phyloP scores from a whole-genome alignment of 1,140 invertebrate genomes.

The Pachypsylla venusta region DNA sequence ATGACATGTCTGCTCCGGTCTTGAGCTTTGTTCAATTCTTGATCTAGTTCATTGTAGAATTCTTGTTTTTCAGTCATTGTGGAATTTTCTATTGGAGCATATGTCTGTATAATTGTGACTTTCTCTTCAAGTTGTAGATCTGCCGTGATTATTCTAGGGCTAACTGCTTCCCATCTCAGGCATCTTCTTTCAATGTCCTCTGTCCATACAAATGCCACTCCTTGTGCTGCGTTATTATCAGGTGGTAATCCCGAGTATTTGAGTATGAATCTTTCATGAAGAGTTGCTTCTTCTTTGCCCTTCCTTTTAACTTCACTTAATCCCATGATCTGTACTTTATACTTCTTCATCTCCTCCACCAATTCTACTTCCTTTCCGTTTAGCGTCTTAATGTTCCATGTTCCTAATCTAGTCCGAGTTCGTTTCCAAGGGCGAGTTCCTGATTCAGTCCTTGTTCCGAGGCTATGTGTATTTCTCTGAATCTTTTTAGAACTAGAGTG shows the following conservation, averaged over 20 bases:
- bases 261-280: background rate
- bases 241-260: background rate
- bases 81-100: constrained; percentile 10
- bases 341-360: constrained; percentile 8
- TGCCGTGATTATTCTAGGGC: constrained; percentile 1
- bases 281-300: background rate
- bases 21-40: constrained; percentile 5
- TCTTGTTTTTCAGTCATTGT: constrained; percentile 5
- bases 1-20: constrained; percentile 10
- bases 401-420: background rate
- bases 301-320: constrained; percentile 12
- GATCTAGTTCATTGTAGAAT: constrained; percentile 11
- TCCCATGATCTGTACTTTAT: constrained; percentile 8
- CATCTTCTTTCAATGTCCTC: background rate
- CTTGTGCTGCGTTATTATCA: background rate
- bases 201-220: background rate
- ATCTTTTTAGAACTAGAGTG: no score
- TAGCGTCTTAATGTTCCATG: constrained; percentile 9
- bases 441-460: no score
- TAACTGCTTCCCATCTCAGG: constrained; percentile 7
- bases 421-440: background rate
- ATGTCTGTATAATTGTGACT: constrained; percentile 4
- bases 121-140: no score
- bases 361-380: constrained; percentile 12
- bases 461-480: no score